These are phyloP conservation scores for Caenorhabditis afra DNA, from an alignment of 2,888 invertebrate species.

Conservation along the genomic window DNA sequence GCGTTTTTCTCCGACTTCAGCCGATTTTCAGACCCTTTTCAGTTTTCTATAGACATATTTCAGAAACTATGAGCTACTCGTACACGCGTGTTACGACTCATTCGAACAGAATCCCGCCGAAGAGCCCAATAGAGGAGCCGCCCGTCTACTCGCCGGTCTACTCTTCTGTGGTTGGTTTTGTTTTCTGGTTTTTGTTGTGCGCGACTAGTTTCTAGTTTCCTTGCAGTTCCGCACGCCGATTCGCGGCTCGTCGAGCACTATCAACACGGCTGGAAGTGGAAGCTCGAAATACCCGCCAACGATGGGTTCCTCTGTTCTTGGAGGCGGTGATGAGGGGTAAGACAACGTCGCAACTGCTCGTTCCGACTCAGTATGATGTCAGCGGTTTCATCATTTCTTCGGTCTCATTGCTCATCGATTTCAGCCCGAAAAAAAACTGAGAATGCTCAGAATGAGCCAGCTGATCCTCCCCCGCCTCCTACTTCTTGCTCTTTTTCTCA, in stretches of 20 bases:
- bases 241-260: constrained; percentile 31
- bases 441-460: neutral
- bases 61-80: constrained; percentile 48
- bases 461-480: constrained; percentile 19
- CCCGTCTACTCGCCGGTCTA: constrained; percentile 54
- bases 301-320: neutral
- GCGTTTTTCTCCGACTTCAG: neutral
- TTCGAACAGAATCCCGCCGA: constrained; percentile 39
- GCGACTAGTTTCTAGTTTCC: no score
- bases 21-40: no score
- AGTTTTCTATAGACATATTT: no score
- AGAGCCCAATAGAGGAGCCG: constrained; percentile 41
- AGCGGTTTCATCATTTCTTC: neutral
- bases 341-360: no score
- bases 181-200: neutral
- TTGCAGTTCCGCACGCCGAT: constrained; percentile 51
- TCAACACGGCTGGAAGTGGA: constrained; percentile 30
- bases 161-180: constrained; percentile 39
- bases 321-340: constrained; percentile 41
- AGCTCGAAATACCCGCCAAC: neutral
- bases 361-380: neutral
- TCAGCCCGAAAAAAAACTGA: no score
- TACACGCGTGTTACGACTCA: constrained; percentile 50
- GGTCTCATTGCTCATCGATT: neutral
- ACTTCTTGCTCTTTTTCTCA: neutral